Conservation (phyloP, 1,140 invertebrate genomes). For the Eueides isabella region DNA sequence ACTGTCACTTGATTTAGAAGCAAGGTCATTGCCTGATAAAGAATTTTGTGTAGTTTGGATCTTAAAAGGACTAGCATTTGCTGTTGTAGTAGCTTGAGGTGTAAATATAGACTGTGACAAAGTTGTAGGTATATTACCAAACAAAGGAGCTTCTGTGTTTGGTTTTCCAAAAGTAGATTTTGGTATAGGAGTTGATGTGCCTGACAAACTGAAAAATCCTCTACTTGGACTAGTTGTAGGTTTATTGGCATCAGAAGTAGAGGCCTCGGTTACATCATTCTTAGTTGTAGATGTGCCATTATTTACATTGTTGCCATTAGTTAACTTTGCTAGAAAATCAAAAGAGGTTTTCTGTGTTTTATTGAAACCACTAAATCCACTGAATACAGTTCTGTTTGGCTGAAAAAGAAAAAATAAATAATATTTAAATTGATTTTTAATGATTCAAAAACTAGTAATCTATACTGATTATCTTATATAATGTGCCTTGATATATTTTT, state of each 20-base stretch:
- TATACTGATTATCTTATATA: not conserved
- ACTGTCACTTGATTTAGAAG: slow-evolving; percentile 36
- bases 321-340: slow-evolving; percentile 83
- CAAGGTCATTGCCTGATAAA: slow-evolving; percentile 30
- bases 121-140: slow-evolving; percentile 27
- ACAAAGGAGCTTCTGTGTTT: slow-evolving; percentile 29
- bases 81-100: slow-evolving; percentile 55
- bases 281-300: slow-evolving; percentile 50
- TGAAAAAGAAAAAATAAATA: slow-evolving; percentile 57
- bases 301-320: slow-evolving; percentile 63
- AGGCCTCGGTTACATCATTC: slow-evolving; percentile 30
- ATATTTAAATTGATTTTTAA: not conserved
- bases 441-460: not conserved
- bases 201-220: slow-evolving; percentile 55
- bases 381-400: slow-evolving; percentile 84
- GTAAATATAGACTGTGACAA: slow-evolving; percentile 49
- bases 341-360: slow-evolving; percentile 80
- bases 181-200: slow-evolving; percentile 34
- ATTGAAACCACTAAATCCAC: slow-evolving; percentile 85
- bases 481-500: no score
- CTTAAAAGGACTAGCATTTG: slow-evolving; percentile 63
- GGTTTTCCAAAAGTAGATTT: slow-evolving; percentile 38
- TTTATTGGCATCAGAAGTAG: slow-evolving; percentile 28
- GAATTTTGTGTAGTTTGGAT: slow-evolving; percentile 56
- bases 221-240: slow-evolving; percentile 46